Conservation (phyloP, 2,113 vertebrate species). For the Hemibates koningsi region DNA sequence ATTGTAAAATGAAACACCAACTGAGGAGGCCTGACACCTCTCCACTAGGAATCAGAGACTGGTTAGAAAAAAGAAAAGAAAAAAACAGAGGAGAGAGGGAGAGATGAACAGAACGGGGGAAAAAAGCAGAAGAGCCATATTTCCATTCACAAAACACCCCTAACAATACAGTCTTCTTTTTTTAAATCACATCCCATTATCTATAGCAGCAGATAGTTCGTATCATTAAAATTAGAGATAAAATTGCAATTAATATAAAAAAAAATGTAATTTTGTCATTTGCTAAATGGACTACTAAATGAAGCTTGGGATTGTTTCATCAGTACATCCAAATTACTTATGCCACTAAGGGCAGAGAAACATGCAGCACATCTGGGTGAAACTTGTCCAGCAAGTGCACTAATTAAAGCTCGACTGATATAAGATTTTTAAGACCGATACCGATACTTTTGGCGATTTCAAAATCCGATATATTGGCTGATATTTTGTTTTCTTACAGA, state of each 20-base stretch:
- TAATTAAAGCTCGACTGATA: not conserved
- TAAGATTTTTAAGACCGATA: not conserved
- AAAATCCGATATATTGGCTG: not conserved
- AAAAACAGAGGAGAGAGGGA: not conserved
- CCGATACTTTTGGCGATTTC: accelerated
- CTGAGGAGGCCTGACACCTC: slow-evolving; percentile 22
- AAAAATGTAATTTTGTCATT: not conserved
- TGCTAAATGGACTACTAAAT: not conserved
- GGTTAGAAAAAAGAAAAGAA: not conserved
- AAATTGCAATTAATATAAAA: not conserved
- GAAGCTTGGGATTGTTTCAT: not conserved
- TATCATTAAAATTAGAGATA: not conserved
- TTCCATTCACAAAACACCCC: not conserved
- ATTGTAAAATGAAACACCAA: slow-evolving; percentile 39
- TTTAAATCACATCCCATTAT: not conserved
- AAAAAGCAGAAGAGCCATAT: not conserved
- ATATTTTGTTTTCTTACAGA: not conserved
- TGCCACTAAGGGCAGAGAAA: not conserved
- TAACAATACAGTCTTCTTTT: not conserved
- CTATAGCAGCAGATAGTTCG: not conserved
- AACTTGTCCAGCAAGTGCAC: not conserved
- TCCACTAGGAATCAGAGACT: not conserved
- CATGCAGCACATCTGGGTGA: not conserved
- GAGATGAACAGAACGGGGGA: not conserved
- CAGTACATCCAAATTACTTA: not conserved